A percentile compares a stretch with the other conserved stretches of the same genome.
phyloP scores from a whole-genome alignment of 2,113 vertebrate species.

The Perognathus longimembris region DNA sequence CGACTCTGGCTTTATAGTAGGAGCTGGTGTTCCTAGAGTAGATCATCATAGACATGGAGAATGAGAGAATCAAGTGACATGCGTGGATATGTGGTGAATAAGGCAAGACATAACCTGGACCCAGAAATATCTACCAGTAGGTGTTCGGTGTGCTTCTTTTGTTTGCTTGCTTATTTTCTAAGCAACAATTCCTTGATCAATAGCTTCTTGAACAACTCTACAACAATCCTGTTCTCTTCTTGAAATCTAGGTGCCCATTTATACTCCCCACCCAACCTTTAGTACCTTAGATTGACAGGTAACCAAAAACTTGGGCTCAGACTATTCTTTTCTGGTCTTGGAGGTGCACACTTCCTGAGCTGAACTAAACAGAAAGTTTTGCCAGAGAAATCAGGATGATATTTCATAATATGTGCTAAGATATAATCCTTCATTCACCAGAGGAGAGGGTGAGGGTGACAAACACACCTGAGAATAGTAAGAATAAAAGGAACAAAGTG shows the following conservation, averaged over 20 bases:
- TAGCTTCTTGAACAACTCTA: not conserved
- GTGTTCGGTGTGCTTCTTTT: not conserved
- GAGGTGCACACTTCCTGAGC: not conserved
- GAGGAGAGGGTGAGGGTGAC: not conserved
- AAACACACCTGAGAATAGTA: not conserved
- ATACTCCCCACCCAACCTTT: accelerated
- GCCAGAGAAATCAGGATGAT: not conserved
- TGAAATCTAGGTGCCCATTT: not conserved
- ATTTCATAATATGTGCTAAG: too few species aligned
- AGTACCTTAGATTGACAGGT: not conserved
- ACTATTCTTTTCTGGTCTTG: not conserved
- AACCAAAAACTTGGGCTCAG: not conserved
- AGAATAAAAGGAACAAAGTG: not conserved
- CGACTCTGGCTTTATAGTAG: not conserved
- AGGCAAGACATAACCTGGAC: not conserved
- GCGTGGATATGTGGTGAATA: not conserved
- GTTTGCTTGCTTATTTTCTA: not conserved
- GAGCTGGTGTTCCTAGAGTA: not conserved
- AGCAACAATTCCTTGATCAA: not conserved
- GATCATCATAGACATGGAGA: not conserved
- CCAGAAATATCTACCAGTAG: not conserved
- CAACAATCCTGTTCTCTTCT: not conserved
- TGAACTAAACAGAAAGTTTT: not conserved
- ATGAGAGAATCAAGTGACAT: not conserved
- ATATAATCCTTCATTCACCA: not conserved